Conservation (phyloP, 2,113 vertebrate species). For the Notarius quadriscutis region DNA sequence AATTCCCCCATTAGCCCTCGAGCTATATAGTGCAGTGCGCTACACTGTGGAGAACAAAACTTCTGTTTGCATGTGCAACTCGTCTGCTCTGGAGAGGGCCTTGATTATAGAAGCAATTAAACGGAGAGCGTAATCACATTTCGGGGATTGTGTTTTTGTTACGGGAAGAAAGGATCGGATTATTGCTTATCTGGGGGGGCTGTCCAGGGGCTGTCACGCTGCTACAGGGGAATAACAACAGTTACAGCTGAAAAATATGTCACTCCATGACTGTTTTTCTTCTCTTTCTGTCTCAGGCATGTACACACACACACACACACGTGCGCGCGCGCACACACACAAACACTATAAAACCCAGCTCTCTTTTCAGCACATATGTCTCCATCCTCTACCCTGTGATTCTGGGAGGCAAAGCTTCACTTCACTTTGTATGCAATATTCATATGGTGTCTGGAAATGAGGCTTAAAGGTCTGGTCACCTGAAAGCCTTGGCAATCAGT, state of each 20-base stretch:
- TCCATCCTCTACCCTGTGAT: constrained; percentile 70
- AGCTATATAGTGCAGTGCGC: constrained; percentile 58
- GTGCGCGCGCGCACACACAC: constrained; percentile 43
- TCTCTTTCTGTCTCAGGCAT: constrained; percentile 44
- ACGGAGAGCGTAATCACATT: constrained; percentile 39
- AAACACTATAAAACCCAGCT: neutral
- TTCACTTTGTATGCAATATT: constrained; percentile 96
- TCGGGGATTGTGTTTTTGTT: constrained; percentile 36
- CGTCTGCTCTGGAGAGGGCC: constrained; percentile 16
- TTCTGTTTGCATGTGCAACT: constrained; percentile 49
- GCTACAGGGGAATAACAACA: constrained; percentile 41
- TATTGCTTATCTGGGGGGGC: constrained; percentile 30
- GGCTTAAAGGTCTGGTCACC: constrained; percentile 93
- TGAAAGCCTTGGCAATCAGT: constrained; percentile 85
- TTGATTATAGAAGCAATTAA: constrained; percentile 55
- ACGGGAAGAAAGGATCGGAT: constrained; percentile 25
- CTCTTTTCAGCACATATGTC: constrained; percentile 43
- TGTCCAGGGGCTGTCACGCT: constrained; percentile 35
- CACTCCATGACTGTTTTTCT: constrained; percentile 37
- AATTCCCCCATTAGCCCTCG: constrained; percentile 56
- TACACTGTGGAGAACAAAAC: constrained; percentile 44
- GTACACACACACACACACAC: neutral
- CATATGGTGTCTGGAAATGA: constrained; percentile 82
- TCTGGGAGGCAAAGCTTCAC: constrained; percentile 79
- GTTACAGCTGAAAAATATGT: constrained; percentile 38